These are phyloP conservation scores for Cyprinodon diabolis DNA, from an alignment of 2,797 vertebrate genomes.

Conservation along the genomic window DNA sequence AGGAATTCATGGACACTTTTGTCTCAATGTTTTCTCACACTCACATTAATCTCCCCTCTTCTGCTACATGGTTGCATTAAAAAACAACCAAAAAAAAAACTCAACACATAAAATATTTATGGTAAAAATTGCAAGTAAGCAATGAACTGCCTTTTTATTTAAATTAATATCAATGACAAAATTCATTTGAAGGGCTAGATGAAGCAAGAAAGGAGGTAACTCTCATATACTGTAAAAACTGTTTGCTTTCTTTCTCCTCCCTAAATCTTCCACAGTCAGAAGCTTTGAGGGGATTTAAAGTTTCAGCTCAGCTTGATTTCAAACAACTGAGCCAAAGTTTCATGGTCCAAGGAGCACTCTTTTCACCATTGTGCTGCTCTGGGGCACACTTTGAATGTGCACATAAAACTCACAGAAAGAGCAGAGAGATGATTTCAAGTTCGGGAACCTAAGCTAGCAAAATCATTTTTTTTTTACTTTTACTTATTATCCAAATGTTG, in stretches of 20 bases:
- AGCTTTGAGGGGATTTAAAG: constrained; percentile 19
- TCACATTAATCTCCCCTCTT: not conserved
- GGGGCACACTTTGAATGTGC: constrained; percentile 39
- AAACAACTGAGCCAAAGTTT: constrained; percentile 25
- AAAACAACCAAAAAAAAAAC: not conserved
- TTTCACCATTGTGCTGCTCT: constrained; percentile 28
- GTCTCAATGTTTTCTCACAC: not conserved
- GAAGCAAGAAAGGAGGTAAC: not conserved
- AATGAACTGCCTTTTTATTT: not conserved
- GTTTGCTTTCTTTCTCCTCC: not conserved
- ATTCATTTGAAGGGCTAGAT: not conserved
- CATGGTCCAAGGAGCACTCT: constrained; percentile 18
- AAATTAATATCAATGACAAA: not conserved
- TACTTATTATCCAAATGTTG: constrained; percentile 36
- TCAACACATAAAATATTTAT: not conserved
- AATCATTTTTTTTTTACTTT: constrained; percentile 60
- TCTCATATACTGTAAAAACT: not conserved
- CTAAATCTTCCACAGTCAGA: not conserved
- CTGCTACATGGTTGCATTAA: not conserved
- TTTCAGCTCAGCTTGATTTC: constrained; percentile 25
- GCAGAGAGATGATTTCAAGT: constrained; percentile 31
- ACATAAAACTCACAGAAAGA: constrained; percentile 27
- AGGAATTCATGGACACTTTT: constrained; percentile 26
- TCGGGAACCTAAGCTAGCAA: not conserved
- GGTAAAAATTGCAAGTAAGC: constrained; percentile 3